phyloP scores from a whole-genome alignment of 2,797 vertebrate genomes.

The Lophius americanus region DNA sequence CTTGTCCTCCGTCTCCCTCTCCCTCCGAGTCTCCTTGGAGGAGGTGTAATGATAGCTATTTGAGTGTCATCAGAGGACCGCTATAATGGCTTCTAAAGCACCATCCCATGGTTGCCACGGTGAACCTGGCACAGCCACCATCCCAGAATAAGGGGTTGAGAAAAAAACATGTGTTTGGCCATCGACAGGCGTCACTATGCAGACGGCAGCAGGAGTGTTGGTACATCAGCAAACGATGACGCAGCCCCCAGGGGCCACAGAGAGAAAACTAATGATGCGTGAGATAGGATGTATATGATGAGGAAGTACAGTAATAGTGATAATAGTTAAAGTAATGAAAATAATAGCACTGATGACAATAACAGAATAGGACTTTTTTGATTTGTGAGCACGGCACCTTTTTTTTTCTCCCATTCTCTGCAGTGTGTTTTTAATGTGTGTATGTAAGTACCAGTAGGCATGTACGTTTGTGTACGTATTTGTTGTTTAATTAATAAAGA shows the following conservation, averaged over 20 bases:
- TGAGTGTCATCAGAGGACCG: constrained; percentile 86
- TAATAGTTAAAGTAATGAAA: constrained; percentile 79
- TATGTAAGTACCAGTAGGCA: constrained; percentile 7
- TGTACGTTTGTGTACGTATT: constrained; percentile 6
- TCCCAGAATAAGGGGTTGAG: constrained; percentile 66
- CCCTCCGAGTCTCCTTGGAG: constrained; percentile 70
- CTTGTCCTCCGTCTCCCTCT: constrained; percentile 24
- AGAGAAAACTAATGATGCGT: constrained; percentile 77
- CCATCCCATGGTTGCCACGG: constrained; percentile 84
- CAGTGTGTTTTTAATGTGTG: constrained; percentile 4
- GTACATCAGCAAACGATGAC: constrained; percentile 76
- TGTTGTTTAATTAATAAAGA: neutral
- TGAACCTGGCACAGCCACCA: constrained; percentile 82
- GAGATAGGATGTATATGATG: constrained; percentile 75
- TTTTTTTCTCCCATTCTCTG: neutral
- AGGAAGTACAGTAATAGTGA: constrained; percentile 74
- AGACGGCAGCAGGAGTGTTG: constrained; percentile 59
- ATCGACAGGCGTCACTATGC: constrained; percentile 78
- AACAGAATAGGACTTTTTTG: constrained; percentile 67
- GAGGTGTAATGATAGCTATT: constrained; percentile 89
- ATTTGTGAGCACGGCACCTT: constrained; percentile 49
- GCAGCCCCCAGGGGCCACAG: constrained; percentile 68
- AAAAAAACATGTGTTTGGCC: constrained; percentile 82
- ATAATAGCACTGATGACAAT: constrained; percentile 77
- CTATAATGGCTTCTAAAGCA: constrained; percentile 87